Percentiles rank a stretch among this genome's conserved stretches.
Conservation (phyloP, 2,797 vertebrate genomes). For the Sorex maritimensis region DNA sequence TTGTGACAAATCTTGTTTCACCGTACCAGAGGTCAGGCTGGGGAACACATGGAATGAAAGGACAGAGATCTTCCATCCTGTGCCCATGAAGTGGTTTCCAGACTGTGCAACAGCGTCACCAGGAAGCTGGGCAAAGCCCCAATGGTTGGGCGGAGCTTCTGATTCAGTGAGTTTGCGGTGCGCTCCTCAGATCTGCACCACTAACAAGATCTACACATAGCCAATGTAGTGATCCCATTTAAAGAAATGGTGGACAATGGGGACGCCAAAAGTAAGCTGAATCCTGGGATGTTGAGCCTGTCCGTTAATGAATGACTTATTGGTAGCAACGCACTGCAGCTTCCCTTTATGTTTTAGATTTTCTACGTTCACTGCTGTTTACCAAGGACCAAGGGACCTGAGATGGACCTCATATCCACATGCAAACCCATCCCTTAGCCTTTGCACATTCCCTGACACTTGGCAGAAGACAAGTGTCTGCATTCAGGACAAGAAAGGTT, state of each 20-base stretch:
- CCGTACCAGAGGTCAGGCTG: no score
- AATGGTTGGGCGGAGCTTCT: neutral
- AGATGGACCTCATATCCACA: neutral
- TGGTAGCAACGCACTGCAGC: neutral
- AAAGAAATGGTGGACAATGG: neutral
- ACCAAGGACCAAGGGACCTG: neutral
- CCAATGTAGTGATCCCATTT: neutral
- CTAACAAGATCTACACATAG: neutral
- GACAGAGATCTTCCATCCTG: rapidly evolving
- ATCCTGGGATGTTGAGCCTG: neutral
- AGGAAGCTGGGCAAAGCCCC: neutral
- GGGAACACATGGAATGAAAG: neutral
- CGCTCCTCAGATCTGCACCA: neutral
- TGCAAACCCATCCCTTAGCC: neutral
- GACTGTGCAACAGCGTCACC: no score
- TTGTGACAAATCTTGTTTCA: neutral
- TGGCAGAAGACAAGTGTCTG: neutral
- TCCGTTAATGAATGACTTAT: rapidly evolving
- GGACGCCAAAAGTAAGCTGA: neutral
- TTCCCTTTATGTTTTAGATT: neutral
- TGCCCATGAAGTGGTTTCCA: neutral
- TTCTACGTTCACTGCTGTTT: neutral
- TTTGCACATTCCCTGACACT: neutral
- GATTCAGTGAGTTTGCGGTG: neutral
- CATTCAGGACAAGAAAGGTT: neutral